A percentile compares a stretch with the other conserved stretches of the same genome.
Evolutionary conservation across 2,797 vertebrate species (phyloP).

Genomic region (Lagocephalus sceleratus): DNA sequence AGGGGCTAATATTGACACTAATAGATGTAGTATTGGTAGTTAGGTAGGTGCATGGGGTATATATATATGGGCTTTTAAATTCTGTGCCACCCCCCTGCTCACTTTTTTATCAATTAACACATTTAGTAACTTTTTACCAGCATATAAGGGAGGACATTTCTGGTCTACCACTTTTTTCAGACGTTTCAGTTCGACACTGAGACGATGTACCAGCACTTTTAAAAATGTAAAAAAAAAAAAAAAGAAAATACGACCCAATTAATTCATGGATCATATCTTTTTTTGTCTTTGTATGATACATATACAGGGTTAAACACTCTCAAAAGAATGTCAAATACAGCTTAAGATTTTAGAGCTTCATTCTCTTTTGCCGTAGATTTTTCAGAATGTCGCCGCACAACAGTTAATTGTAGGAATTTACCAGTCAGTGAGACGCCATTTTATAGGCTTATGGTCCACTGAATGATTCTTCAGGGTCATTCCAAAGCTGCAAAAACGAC

Average conservation of each 20-base stretch:
- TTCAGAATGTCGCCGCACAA: constrained; percentile 57
- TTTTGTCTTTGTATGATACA: constrained; percentile 53
- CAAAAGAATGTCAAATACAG: constrained; percentile 60
- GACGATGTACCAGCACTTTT: constrained; percentile 64
- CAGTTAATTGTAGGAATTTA: constrained; percentile 39
- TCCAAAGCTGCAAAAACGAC: constrained; percentile 27
- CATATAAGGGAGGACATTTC: constrained; percentile 42
- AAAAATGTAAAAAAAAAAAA: constrained; percentile 24
- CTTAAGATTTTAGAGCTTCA: constrained; percentile 45
- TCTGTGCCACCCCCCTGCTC: constrained; percentile 8
- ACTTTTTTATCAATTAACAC: constrained; percentile 20
- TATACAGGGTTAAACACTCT: constrained; percentile 59
- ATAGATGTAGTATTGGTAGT: constrained; percentile 18
- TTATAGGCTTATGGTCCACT: constrained; percentile 31
- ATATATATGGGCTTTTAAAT: background rate
- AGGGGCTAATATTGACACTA: constrained; percentile 1
- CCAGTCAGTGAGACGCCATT: constrained; percentile 58
- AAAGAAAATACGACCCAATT: constrained; percentile 6
- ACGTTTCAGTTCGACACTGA: constrained; percentile 37
- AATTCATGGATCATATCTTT: constrained; percentile 41
- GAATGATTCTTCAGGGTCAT: constrained; percentile 46
- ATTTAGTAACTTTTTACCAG: constrained; percentile 38
- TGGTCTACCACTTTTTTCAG: constrained; percentile 30
- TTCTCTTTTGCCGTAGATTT: constrained; percentile 50
- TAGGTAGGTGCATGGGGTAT: constrained; percentile 27